Conservation (phyloP, 1,140 invertebrate genomes). For the Zaprionus kolodkinae region DNA sequence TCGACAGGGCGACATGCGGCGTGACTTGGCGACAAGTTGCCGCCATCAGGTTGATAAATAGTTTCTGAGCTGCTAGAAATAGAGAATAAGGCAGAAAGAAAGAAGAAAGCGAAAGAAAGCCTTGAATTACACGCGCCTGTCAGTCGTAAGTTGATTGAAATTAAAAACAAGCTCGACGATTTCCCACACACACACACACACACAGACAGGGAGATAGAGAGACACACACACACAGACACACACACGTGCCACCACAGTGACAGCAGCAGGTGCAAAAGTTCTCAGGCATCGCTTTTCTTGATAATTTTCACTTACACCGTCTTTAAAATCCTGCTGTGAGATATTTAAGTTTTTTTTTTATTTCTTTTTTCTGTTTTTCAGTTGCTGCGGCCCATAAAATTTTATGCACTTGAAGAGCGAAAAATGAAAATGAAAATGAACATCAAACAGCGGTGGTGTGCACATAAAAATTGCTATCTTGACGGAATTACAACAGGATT, state of each 20-base stretch:
- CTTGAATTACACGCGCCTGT: constrained; percentile 53
- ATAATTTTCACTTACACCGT: constrained; percentile 16
- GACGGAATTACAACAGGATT: constrained; percentile 32
- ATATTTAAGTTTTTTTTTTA: constrained; percentile 29
- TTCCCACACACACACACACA: constrained; percentile 17
- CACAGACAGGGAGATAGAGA: not conserved
- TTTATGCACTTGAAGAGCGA: constrained; percentile 39
- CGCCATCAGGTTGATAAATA: constrained; percentile 50
- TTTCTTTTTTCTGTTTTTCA: constrained; percentile 9
- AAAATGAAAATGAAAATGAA: constrained; percentile 51
- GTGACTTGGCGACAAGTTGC: constrained; percentile 46
- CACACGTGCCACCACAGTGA: not conserved
- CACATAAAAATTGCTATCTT: constrained; percentile 36
- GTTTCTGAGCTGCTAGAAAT: constrained; percentile 23
- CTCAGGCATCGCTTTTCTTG: constrained; percentile 34
- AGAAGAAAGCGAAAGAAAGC: not conserved
- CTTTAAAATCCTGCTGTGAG: constrained; percentile 46
- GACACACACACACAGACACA: not conserved
- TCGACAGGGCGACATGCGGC: constrained; percentile 27
- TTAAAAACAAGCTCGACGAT: constrained; percentile 59
- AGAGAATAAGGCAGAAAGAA: not conserved
- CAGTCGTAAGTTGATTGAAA: constrained; percentile 60
- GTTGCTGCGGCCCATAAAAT: constrained; percentile 30
- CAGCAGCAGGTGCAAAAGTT: constrained; percentile 46
- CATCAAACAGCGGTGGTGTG: constrained; percentile 32